A percentile compares a stretch with the other conserved stretches of the same genome.
Conservation (phyloP, 2,888 invertebrate genomes). For the Ochlodes sylvanus region DNA sequence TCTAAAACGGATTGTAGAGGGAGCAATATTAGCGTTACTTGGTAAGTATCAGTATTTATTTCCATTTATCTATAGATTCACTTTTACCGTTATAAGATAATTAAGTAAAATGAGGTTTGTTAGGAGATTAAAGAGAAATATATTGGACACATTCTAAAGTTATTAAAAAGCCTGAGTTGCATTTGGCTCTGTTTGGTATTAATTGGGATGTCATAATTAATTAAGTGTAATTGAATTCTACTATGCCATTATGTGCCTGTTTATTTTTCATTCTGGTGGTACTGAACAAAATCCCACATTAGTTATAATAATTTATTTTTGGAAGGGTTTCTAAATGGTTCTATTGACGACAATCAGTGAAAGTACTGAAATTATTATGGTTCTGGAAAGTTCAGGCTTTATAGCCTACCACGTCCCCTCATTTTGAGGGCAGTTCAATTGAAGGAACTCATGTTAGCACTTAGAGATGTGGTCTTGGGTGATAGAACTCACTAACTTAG, state of each 20-base stretch:
- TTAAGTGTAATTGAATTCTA: not conserved
- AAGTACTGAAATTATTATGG: too few relatives aligned
- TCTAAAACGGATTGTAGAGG: slow-evolving; percentile 3
- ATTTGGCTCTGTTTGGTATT: not conserved
- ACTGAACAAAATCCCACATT: not conserved
- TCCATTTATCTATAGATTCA: not conserved
- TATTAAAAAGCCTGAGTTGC: too few relatives aligned
- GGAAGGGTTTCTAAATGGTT: not conserved
- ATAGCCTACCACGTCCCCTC: too few relatives aligned
- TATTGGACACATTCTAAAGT: not conserved
- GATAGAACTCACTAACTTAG: too few relatives aligned
- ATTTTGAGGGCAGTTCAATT: too few relatives aligned
- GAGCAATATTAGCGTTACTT: slow-evolving; percentile 9
- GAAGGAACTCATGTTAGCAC: too few relatives aligned
- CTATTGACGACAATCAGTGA: too few relatives aligned
- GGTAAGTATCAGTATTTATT: slow-evolving; percentile 13
- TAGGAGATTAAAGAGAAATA: not conserved
- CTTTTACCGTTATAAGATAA: not conserved
- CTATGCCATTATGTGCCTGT: too few relatives aligned
- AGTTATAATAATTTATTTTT: not conserved
- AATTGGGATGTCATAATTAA: not conserved
- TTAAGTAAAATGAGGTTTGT: not conserved
- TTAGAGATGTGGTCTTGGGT: too few relatives aligned
- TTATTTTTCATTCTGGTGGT: too few relatives aligned
- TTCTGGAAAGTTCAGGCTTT: too few relatives aligned